A percentile compares a stretch with the other conserved stretches of the same genome.
These are phyloP conservation scores for Cirrhinus mrigala DNA, from an alignment of 2,797 vertebrate genomes.

Conservation along the genomic window DNA sequence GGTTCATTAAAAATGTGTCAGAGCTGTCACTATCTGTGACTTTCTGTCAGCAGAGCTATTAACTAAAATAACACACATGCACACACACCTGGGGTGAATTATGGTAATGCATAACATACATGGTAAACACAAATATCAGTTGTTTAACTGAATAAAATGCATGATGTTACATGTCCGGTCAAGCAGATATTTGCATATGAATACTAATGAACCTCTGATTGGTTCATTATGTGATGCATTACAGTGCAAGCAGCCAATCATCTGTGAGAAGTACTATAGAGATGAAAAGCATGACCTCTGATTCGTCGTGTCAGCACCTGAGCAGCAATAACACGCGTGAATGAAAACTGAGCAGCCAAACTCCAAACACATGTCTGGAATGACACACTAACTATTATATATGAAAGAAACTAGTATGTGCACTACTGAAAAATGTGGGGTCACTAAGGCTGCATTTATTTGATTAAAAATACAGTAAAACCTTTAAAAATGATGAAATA, in stretches of 20 bases:
- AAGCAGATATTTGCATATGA: constrained; percentile 10
- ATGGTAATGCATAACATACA: constrained; percentile 14
- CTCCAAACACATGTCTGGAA: constrained; percentile 19
- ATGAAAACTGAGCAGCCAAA: constrained; percentile 12
- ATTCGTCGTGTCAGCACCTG: constrained; percentile 11
- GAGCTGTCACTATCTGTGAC: background rate
- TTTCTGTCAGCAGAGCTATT: constrained; percentile 21
- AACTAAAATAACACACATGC: constrained; percentile 17
- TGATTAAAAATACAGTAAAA: background rate
- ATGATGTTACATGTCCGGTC: background rate
- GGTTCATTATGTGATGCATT: background rate
- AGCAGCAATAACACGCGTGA: background rate
- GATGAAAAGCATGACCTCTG: constrained; percentile 5
- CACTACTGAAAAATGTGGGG: background rate
- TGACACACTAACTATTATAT: background rate
- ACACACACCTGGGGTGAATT: constrained; percentile 15
- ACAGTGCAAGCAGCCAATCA: background rate
- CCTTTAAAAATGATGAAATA: background rate
- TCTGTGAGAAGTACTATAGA: background rate
- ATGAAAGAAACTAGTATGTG: background rate
- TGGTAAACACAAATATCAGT: background rate
- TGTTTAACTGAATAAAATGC: background rate
- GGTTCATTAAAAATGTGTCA: constrained; percentile 5
- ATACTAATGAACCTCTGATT: background rate
- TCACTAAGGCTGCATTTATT: background rate